These are phyloP conservation scores for Spilosoma lubricipeda DNA, from an alignment of 2,888 invertebrate genomes.

Conservation along the genomic window DNA sequence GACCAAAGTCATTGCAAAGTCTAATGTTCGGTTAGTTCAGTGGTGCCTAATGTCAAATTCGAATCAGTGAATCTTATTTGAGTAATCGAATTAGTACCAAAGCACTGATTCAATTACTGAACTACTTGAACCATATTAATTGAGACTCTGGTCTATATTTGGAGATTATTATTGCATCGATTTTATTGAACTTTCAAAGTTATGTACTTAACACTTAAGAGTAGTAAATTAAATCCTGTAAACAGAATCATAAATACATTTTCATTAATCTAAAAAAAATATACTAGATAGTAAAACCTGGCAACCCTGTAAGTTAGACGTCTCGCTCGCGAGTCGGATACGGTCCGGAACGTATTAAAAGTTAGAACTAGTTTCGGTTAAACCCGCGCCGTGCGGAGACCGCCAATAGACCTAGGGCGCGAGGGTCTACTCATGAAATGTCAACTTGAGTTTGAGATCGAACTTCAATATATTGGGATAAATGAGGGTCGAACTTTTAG, in stretches of 20 bases:
- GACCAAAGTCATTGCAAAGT: neutral
- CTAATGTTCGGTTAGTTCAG: neutral
- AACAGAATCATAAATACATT: too few species aligned
- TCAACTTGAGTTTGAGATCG: constrained; percentile 9
- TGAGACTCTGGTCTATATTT: neutral
- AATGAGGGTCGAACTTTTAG: neutral
- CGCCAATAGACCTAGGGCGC: constrained; percentile 1
- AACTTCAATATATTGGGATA: neutral
- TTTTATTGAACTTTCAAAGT: too few species aligned
- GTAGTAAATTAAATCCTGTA: too few species aligned
- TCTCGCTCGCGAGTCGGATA: constrained; percentile 23
- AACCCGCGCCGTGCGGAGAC: constrained; percentile 1
- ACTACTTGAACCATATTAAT: neutral
- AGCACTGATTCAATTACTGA: neutral
- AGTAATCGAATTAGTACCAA: constrained; percentile 12
- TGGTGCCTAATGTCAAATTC: constrained; percentile 11
- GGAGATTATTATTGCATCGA: neutral
- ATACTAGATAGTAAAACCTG: constrained; percentile 1
- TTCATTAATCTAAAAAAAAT: neutral
- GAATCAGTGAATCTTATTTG: constrained; percentile 6
- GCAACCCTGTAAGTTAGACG: constrained; percentile 15
- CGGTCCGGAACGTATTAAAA: constrained; percentile 54
- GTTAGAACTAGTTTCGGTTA: constrained; percentile 38
- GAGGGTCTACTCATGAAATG: constrained; percentile 4
- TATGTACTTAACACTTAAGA: too few species aligned